Conservation (phyloP, 2,113 vertebrate species). For the Gracilinanus agilis region DNA sequence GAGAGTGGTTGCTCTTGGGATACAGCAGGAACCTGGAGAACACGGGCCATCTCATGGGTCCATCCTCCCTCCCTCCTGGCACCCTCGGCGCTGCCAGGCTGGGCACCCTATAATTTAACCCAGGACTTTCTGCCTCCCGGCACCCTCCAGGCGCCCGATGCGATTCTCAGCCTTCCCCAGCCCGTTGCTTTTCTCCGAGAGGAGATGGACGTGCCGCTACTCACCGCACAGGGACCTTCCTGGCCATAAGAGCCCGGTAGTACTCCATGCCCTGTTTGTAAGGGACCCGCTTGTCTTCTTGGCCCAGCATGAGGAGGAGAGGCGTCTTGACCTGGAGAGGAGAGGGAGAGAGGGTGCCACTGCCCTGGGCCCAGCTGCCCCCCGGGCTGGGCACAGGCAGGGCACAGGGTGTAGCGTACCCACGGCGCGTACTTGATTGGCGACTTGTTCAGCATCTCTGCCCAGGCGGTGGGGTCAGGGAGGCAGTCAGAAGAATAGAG, state of each 20-base stretch:
- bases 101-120: neutral
- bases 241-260: constrained; percentile 92
- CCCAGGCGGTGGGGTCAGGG: constrained; percentile 86
- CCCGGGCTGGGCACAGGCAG: neutral
- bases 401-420: constrained; percentile 77
- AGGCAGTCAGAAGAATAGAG: constrained; percentile 84
- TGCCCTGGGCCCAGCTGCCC: neutral
- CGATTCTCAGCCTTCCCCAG: neutral
- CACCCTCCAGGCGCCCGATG: neutral
- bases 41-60: neutral
- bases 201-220: constrained; percentile 43
- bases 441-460: constrained; percentile 92
- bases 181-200: neutral
- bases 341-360: neutral
- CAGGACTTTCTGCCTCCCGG: neutral
- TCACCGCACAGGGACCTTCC: constrained; percentile 91
- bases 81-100: neutral
- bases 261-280: constrained; percentile 95
- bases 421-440: constrained; percentile 88
- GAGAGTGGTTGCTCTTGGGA: constrained; percentile 92
- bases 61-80: fast-evolving
- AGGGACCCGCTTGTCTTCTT: constrained; percentile 93
- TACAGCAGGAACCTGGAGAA: constrained; percentile 92
- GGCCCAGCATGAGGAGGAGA: constrained; percentile 92
- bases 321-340: constrained; percentile 90